Conservation (phyloP, 2,888 invertebrate genomes). For the Coronaproctus castanopsis region DNA sequence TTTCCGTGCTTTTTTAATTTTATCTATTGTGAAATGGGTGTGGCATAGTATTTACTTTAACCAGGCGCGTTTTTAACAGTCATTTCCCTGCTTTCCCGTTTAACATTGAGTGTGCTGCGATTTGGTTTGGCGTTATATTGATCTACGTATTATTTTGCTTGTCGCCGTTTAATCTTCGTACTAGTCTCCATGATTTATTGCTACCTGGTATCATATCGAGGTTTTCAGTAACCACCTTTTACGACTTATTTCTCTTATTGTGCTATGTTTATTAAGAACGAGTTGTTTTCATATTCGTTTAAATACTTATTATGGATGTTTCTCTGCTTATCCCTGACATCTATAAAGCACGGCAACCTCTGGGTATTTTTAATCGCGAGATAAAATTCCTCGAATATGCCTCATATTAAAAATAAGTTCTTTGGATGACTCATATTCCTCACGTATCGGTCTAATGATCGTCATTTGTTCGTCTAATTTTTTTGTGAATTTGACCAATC, state of each 20-base stretch:
- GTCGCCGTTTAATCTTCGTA: neutral
- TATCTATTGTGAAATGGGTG: no score
- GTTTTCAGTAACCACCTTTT: neutral
- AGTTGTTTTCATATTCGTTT: neutral
- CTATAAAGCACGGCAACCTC: neutral
- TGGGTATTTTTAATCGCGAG: neutral
- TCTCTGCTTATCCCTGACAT: neutral
- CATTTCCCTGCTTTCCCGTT: neutral
- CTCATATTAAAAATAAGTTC: neutral
- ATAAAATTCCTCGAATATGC: no score
- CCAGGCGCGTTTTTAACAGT: no score
- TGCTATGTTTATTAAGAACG: neutral
- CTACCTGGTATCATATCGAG: neutral
- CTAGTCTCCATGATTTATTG: neutral
- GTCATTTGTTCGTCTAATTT: neutral
- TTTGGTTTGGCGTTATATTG: neutral
- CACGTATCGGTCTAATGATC: neutral
- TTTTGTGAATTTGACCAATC: neutral
- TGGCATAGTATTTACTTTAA: no score
- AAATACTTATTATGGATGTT: neutral
- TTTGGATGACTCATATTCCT: neutral
- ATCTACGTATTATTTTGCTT: neutral
- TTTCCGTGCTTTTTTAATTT: no score
- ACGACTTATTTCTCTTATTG: neutral
- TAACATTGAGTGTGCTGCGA: neutral